These are phyloP conservation scores for Pollimyrus isidori DNA, from an alignment of 2,113 vertebrate species.

Conservation along the genomic window DNA sequence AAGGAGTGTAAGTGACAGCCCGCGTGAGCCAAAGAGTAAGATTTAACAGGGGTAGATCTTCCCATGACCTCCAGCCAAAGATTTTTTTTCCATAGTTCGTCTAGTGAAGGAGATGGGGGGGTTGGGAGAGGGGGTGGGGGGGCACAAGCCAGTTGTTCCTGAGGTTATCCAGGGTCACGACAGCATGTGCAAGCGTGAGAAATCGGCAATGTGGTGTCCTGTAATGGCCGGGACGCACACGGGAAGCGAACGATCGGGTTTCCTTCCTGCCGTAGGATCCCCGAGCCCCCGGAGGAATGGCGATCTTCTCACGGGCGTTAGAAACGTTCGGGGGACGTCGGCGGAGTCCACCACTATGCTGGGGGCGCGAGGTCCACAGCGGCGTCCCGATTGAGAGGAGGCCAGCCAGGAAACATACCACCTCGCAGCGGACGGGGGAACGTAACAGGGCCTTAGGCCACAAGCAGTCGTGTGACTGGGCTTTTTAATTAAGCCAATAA, in stretches of 20 bases:
- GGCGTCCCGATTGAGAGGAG: conserved; percentile 3
- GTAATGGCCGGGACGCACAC: conserved; percentile 19
- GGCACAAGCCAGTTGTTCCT: neutral
- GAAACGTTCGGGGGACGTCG: conserved; percentile 2
- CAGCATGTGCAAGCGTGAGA: conserved; percentile 22
- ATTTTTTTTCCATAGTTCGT: neutral
- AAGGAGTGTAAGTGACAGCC: neutral
- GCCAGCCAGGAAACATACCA: neutral
- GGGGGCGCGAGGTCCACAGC: neutral
- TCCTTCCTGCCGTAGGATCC: conserved; percentile 14
- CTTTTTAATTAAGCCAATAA: neutral
- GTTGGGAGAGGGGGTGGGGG: neutral
- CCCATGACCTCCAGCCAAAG: neutral
- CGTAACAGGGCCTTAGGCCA: neutral
- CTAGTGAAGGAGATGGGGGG: neutral
- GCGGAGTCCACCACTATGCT: neutral
- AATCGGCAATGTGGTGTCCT: conserved; percentile 4
- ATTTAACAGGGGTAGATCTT: neutral
- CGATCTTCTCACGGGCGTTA: conserved; percentile 14
- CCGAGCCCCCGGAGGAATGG: conserved; percentile 11
- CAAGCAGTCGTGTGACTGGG: neutral
- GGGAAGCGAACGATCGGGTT: conserved; percentile 36
- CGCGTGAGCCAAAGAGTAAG: neutral
- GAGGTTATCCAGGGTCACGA: neutral
- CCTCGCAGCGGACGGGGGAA: neutral